Conservation (phyloP, 2,113 vertebrate genomes). For the Thermophis baileyi region DNA sequence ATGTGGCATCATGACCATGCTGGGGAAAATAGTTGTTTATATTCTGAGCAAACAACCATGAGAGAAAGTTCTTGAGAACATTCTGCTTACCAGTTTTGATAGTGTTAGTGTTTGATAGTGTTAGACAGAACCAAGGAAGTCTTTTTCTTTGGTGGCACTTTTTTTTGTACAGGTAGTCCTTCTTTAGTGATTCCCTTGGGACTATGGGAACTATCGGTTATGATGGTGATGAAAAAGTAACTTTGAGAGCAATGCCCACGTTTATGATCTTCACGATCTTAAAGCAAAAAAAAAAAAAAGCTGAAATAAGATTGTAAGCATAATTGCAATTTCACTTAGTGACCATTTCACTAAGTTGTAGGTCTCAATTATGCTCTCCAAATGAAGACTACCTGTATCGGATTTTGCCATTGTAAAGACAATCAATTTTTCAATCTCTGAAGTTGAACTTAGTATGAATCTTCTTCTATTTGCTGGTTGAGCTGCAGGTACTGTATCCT, state of each 20-base stretch:
- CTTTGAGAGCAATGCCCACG: not conserved
- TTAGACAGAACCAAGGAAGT: constrained; percentile 4
- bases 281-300: not conserved
- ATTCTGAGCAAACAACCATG: not conserved
- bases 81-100: not conserved
- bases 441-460: not conserved
- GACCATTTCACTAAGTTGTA: not conserved
- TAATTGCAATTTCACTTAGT: not conserved
- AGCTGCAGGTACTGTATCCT: not conserved
- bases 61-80: not conserved
- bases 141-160: not conserved
- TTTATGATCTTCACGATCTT: not conserved
- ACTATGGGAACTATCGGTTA: not conserved
- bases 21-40: not conserved
- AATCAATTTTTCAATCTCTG: not conserved
- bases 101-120: no score
- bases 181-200: not conserved
- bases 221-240: not conserved
- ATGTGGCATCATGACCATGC: not conserved
- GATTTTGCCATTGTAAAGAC: not conserved
- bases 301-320: not conserved
- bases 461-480: not conserved
- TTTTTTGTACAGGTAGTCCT: not conserved
- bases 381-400: not conserved
- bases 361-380: not conserved